phyloP scores from a whole-genome alignment of 2,797 vertebrate genomes.

The Ataeniobius toweri region DNA sequence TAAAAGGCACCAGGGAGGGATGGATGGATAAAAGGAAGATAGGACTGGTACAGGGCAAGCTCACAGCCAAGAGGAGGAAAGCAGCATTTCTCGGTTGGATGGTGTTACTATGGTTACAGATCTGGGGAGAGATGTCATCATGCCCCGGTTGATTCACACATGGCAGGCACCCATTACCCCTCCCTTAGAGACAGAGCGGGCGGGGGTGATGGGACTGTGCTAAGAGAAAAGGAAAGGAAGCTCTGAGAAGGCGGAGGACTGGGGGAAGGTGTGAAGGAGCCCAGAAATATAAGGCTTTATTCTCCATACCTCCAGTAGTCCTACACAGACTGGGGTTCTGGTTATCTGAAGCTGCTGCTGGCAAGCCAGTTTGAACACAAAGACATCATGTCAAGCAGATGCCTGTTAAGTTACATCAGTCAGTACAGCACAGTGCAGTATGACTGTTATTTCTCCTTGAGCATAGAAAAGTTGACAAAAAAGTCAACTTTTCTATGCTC shows the following conservation, averaged over 20 bases:
- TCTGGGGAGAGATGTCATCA: conserved; percentile 80
- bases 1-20: conserved; percentile 46
- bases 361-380: conserved; percentile 25
- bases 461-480: neutral
- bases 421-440: neutral
- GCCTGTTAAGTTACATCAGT: conserved; percentile 26
- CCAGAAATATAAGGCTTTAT: conserved; percentile 36
- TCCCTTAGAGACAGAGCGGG: conserved; percentile 47
- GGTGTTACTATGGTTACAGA: conserved; percentile 83
- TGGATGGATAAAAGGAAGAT: conserved; percentile 13
- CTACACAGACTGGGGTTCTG: conserved; percentile 7
- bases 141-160: conserved; percentile 80
- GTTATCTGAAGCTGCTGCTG: conserved; percentile 36
- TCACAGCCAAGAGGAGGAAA: conserved; percentile 69
- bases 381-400: conserved; percentile 33
- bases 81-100: conserved; percentile 78
- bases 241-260: conserved; percentile 15
- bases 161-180: conserved; percentile 70
- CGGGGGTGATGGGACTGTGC: conserved; percentile 23
- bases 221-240: conserved; percentile 31
- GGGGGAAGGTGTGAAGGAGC: conserved; percentile 46
- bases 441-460: neutral
- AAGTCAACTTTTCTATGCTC: neutral
- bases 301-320: conserved; percentile 18
- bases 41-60: conserved; percentile 59